phyloP scores from a whole-genome alignment of 2,888 invertebrate genomes.

The Callimorpha dominula region DNA sequence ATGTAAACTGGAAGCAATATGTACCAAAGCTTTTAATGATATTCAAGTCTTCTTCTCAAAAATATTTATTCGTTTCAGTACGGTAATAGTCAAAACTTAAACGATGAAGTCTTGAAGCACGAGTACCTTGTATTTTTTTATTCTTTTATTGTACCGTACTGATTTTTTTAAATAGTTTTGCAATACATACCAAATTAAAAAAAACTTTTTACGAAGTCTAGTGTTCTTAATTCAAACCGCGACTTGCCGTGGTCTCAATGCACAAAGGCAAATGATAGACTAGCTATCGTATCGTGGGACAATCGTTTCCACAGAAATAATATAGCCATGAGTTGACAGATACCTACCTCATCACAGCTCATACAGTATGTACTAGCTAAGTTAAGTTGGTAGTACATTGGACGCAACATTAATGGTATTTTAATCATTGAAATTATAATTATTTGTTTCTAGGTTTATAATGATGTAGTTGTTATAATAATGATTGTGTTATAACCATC shows the following conservation, averaged over 20 bases:
- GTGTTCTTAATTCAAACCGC: neutral
- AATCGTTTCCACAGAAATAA: neutral
- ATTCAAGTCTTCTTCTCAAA: neutral
- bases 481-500: neutral
- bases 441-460: neutral
- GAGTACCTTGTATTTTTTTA: neutral
- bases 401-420: neutral
- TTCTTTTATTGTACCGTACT: neutral
- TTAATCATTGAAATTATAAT: neutral
- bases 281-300: neutral
- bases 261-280: conserved; percentile 1
- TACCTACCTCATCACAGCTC: neutral
- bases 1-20: neutral
- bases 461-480: neutral
- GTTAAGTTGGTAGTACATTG: conserved; percentile 2
- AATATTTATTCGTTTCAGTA: neutral
- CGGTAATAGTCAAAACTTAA: neutral
- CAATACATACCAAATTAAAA: neutral
- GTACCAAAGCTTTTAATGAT: neutral
- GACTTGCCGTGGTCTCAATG: neutral
- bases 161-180: neutral
- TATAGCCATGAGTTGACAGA: neutral
- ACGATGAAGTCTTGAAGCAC: neutral
- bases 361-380: neutral
- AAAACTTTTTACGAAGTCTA: neutral